A percentile compares a stretch with the other conserved stretches of the same genome.
These are phyloP conservation scores for Halcyon leucocephala DNA, from an alignment of 2,797 vertebrate genomes.

Conservation along the genomic window DNA sequence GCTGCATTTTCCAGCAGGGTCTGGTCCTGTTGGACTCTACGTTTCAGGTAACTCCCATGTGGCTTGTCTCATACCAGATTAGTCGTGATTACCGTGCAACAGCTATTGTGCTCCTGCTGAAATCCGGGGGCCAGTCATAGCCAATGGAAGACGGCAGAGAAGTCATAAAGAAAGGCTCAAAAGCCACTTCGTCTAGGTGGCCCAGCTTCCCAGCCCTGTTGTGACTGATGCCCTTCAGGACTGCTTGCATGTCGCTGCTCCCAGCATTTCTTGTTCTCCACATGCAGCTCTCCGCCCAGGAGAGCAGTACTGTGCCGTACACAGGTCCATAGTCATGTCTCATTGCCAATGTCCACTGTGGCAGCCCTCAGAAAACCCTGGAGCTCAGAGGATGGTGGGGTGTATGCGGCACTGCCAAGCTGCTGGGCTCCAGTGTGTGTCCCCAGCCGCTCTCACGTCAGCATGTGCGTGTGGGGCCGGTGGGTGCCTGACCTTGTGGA, in stretches of 20 bases:
- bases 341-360: not conserved
- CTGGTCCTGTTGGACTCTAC: not conserved
- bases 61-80: not conserved
- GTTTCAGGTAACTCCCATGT: not conserved
- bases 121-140: not conserved
- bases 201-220: not conserved
- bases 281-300: not conserved
- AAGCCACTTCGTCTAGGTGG: not conserved
- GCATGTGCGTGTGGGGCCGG: constrained; percentile 3
- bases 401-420: not conserved
- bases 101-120: not conserved
- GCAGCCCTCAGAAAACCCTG: not conserved
- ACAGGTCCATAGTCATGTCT: not conserved
- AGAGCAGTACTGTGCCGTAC: not conserved
- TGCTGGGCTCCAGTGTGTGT: fast-evolving
- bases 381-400: not conserved
- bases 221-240: not conserved
- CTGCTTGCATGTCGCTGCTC: constrained; percentile 21
- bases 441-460: not conserved
- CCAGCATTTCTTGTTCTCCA: not conserved
- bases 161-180: not conserved
- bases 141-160: fast-evolving
- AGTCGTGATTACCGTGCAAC: not conserved
- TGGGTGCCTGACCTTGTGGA: not conserved
- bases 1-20: not conserved